Percentiles rank a stretch among this genome's conserved stretches.
Evolutionary conservation across 2,113 vertebrate genomes (phyloP).

Genomic region (Menidia beryllina): DNA sequence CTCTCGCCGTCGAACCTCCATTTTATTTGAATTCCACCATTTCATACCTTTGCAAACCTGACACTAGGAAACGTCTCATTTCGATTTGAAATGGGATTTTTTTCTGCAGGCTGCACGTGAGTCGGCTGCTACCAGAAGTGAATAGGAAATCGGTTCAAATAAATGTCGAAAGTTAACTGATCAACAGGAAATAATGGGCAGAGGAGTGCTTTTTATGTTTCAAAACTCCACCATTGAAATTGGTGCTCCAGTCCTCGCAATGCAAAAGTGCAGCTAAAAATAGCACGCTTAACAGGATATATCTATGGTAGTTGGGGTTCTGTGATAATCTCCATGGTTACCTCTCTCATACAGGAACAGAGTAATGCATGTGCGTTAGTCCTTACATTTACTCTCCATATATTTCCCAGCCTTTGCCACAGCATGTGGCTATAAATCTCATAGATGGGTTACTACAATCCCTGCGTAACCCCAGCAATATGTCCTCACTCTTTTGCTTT

Average conservation of each 20-base stretch:
- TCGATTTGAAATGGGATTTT: conserved; percentile 9
- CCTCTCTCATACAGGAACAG: conserved; percentile 54
- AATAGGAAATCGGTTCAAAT: conserved; percentile 21
- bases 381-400: conserved; percentile 21
- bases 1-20: conserved; percentile 74
- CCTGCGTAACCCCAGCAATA: conserved; percentile 16
- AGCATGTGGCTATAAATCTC: conserved; percentile 28
- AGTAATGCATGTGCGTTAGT: conserved; percentile 29
- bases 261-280: conserved; percentile 69
- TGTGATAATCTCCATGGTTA: conserved; percentile 76
- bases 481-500: conserved; percentile 23
- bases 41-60: conserved; percentile 72
- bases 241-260: conserved; percentile 42
- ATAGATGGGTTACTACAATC: conserved; percentile 18
- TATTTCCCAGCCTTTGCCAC: conserved; percentile 18
- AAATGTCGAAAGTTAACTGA: neutral
- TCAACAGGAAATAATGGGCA: conserved; percentile 31
- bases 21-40: conserved; percentile 85
- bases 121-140: neutral
- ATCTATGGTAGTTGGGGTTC: conserved; percentile 68
- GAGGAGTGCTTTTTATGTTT: conserved; percentile 42
- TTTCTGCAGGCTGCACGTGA: neutral
- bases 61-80: conserved; percentile 5
- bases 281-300: conserved; percentile 76
- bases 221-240: conserved; percentile 44